These are phyloP conservation scores for Orthosia cruda DNA, from an alignment of 2,888 invertebrate genomes.

Conservation along the genomic window DNA sequence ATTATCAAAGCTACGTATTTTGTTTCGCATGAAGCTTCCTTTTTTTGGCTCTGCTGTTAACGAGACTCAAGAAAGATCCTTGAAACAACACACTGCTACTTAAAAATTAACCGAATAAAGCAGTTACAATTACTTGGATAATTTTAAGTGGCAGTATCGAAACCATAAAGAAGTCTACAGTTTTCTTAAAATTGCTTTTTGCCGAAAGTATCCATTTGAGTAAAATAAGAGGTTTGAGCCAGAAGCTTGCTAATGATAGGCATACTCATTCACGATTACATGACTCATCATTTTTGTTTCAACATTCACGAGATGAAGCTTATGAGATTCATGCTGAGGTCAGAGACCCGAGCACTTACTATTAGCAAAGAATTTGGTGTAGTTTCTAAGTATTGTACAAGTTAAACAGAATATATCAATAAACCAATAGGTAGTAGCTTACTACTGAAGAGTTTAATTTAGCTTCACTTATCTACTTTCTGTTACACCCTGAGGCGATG, in stretches of 20 bases:
- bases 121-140: neutral
- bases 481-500: slow-evolving; percentile 16
- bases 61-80: neutral
- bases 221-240: slow-evolving; percentile 46
- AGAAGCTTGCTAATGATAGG: slow-evolving; percentile 56
- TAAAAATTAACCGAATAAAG: too few relatives aligned
- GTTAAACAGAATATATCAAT: too few relatives aligned
- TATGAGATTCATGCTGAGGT: slow-evolving; percentile 56
- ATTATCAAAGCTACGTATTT: too few relatives aligned
- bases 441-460: neutral
- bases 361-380: slow-evolving; percentile 5
- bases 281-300: slow-evolving; percentile 58
- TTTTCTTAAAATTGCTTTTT: neutral
- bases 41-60: neutral
- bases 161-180: slow-evolving; percentile 4
- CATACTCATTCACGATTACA: slow-evolving; percentile 44
- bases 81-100: neutral
- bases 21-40: neutral
- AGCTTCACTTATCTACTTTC: slow-evolving; percentile 5
- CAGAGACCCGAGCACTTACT: slow-evolving; percentile 37
- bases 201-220: slow-evolving; percentile 39
- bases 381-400: neutral
- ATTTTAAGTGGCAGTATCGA: neutral
- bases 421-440: neutral
- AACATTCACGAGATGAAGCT: slow-evolving; percentile 42